Evolutionary conservation across 2,797 vertebrate genomes (phyloP).

Genomic region (Sebastes alutus): DNA sequence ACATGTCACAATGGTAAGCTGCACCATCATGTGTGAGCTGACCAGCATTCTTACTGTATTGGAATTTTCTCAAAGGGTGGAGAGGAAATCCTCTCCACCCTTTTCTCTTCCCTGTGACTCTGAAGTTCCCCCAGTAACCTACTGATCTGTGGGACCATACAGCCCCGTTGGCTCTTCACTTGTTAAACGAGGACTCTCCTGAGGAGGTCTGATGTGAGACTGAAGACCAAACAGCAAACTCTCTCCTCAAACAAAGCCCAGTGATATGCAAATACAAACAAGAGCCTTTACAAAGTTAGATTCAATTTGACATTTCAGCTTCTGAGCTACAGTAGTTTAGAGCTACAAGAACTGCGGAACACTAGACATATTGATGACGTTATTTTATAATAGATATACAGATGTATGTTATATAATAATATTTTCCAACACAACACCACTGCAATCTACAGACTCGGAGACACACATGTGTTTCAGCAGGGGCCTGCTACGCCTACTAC

Average conservation of each 20-base stretch:
- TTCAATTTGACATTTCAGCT: slow-evolving; percentile 16
- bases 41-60: slow-evolving; percentile 5
- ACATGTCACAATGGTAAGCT: not conserved
- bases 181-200: slow-evolving; percentile 47
- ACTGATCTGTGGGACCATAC: slow-evolving; percentile 37
- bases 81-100: slow-evolving; percentile 65
- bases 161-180: slow-evolving; percentile 29
- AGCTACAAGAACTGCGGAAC: not conserved
- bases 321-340: not conserved
- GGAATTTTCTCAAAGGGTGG: slow-evolving; percentile 40
- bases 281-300: slow-evolving; percentile 21
- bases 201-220: slow-evolving; percentile 38
- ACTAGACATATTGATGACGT: not conserved
- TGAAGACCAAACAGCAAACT: slow-evolving; percentile 21
- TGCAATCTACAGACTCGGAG: not conserved
- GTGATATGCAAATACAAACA: slow-evolving; percentile 63
- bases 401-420: too few relatives aligned
- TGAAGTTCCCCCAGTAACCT: slow-evolving; percentile 33
- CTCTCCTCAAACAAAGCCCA: slow-evolving; percentile 55
- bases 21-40: not conserved
- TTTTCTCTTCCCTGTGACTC: slow-evolving; percentile 36
- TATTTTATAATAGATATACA: not conserved
- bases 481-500: not conserved
- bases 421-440: not conserved
- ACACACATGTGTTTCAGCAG: not conserved